These are phyloP conservation scores for Phytoseiulus persimilis DNA, from an alignment of 2,888 invertebrate species.

Conservation along the genomic window DNA sequence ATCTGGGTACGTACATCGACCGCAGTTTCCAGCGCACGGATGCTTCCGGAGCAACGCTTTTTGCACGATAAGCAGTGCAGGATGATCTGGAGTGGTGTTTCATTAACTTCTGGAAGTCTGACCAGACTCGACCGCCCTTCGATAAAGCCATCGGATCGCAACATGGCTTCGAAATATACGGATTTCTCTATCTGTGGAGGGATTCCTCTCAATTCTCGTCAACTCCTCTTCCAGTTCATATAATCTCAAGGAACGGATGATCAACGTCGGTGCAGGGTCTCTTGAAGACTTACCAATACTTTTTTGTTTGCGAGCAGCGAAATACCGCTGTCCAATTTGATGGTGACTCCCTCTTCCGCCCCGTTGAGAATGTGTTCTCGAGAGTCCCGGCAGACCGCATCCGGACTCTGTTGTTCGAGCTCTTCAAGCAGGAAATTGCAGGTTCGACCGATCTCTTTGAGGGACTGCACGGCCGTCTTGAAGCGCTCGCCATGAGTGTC, in stretches of 20 bases:
- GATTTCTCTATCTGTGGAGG: neutral
- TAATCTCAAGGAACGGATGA: neutral
- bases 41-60: neutral
- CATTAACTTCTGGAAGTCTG: neutral
- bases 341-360: conserved; percentile 16
- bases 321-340: conserved; percentile 12
- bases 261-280: too few relatives aligned
- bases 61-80: neutral
- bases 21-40: conserved; percentile 10
- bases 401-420: neutral
- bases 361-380: neutral
- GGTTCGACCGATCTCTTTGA: conserved; percentile 16
- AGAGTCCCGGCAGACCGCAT: neutral
- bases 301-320: neutral
- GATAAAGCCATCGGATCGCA: conserved; percentile 16
- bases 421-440: conserved; percentile 10
- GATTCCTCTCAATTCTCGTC: too few relatives aligned
- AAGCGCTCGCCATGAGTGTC: neutral
- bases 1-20: neutral
- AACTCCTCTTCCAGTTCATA: too few relatives aligned
- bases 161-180: conserved; percentile 10
- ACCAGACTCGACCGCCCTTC: conserved; percentile 13
- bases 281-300: neutral
- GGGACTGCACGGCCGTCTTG: neutral
- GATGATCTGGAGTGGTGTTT: neutral